Percentiles rank a stretch among this genome's conserved stretches.
Conservation (phyloP, 1,140 invertebrate genomes). For the Melitaea cinxia region DNA sequence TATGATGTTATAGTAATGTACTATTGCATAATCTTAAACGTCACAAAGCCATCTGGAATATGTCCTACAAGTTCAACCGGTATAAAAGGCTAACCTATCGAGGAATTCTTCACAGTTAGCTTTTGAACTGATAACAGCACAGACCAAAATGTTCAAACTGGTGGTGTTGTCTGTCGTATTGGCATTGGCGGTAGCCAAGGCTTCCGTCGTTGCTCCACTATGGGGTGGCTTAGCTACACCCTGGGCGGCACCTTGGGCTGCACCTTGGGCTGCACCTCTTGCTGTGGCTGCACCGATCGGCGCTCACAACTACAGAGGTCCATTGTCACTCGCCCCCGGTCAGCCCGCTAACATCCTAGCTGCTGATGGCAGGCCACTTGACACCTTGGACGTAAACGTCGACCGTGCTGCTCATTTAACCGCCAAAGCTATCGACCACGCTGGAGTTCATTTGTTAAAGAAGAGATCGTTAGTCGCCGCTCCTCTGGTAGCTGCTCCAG, state of each 20-base stretch:
- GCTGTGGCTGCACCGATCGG: constrained; percentile 44
- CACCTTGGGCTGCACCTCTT: constrained; percentile 20
- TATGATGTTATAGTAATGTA: constrained; percentile 56
- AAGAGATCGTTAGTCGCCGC: constrained; percentile 58
- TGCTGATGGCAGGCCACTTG: constrained; percentile 71
- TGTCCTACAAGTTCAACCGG: constrained; percentile 55
- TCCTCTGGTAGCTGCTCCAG: constrained; percentile 32
- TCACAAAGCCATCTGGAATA: constrained; percentile 65
- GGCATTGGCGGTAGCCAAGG: constrained; percentile 70
- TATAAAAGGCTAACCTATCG: constrained; percentile 60
- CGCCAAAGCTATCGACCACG: constrained; percentile 61
- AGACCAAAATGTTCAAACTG: constrained; percentile 81
- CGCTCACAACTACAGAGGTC: constrained; percentile 64
- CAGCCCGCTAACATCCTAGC: constrained; percentile 73
- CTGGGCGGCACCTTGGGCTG: constrained; percentile 27
- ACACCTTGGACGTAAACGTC: constrained; percentile 75
- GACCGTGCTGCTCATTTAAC: constrained; percentile 74
- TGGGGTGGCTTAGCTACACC: constrained; percentile 12
- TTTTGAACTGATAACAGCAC: constrained; percentile 66
- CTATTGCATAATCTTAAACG: constrained; percentile 58
- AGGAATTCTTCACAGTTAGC: constrained; percentile 55
- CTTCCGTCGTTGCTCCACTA: constrained; percentile 56
- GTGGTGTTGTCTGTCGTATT: constrained; percentile 69
- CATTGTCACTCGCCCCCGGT: constrained; percentile 63
- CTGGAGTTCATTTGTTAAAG: constrained; percentile 53